Evolutionary conservation across 2,797 vertebrate genomes (phyloP).

Genomic region (Arctocebus calabarensis): DNA sequence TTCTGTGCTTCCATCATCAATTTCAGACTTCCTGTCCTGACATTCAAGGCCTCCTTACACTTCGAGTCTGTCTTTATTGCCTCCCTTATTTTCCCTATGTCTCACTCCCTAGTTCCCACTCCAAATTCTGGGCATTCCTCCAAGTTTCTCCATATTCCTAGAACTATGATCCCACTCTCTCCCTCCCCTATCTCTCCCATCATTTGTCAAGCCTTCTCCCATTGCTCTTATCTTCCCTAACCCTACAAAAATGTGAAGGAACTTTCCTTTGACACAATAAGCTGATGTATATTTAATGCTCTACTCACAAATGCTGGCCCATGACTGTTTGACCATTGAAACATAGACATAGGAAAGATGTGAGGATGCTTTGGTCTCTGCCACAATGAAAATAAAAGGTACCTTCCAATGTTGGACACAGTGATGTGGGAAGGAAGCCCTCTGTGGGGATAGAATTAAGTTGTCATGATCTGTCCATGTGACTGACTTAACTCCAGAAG

Average conservation of each 20-base stretch:
- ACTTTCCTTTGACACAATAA: slow-evolving; percentile 58
- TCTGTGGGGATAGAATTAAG: neutral
- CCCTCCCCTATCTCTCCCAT: slow-evolving; percentile 43
- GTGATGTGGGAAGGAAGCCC: neutral
- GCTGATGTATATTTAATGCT: slow-evolving; percentile 61
- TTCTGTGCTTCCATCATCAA: slow-evolving; percentile 72
- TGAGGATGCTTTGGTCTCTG: slow-evolving; percentile 13
- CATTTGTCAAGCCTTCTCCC: slow-evolving; percentile 64
- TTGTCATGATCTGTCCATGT: slow-evolving; percentile 34
- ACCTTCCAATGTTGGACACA: neutral
- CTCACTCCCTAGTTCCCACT: slow-evolving; percentile 77
- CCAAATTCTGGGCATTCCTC: slow-evolving; percentile 78
- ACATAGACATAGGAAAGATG: neutral
- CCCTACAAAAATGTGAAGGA: slow-evolving; percentile 39
- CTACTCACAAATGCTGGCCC: slow-evolving; percentile 3
- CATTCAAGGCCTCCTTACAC: slow-evolving; percentile 82
- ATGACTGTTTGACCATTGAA: neutral
- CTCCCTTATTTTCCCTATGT: slow-evolving; percentile 71
- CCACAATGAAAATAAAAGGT: neutral
- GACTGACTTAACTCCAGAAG: neutral
- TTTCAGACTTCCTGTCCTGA: slow-evolving; percentile 81
- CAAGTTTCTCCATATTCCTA: slow-evolving; percentile 81
- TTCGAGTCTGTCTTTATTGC: slow-evolving; percentile 76
- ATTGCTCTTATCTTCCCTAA: slow-evolving; percentile 74
- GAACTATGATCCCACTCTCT: slow-evolving; percentile 34